Conservation (phyloP, 2,113 vertebrate genomes). For the Synodontis membranacea region DNA sequence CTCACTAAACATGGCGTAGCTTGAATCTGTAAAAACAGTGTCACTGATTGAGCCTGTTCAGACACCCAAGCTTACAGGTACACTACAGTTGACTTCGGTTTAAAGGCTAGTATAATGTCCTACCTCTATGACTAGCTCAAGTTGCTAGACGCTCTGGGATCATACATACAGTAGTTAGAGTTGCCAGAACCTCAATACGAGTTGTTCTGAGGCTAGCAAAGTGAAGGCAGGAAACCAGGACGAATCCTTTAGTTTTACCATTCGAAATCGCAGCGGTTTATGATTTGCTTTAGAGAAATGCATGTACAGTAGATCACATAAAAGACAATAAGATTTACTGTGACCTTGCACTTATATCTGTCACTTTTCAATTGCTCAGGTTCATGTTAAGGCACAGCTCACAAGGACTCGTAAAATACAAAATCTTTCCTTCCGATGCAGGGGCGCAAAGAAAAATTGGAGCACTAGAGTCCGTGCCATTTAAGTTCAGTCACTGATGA, state of each 20-base stretch:
- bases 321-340: neutral
- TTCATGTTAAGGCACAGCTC: neutral
- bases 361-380: neutral
- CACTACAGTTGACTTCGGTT: neutral
- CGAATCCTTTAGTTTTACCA: neutral
- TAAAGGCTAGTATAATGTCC: conserved; percentile 16
- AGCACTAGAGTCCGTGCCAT: neutral
- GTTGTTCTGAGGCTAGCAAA: neutral
- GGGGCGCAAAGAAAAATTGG: neutral
- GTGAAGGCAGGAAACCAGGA: neutral
- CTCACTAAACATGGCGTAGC: conserved; percentile 18
- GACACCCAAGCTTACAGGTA: neutral
- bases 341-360: neutral
- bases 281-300: neutral
- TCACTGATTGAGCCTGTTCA: conserved; percentile 38
- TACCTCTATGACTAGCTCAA: neutral
- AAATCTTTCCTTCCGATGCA: neutral
- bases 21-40: conserved; percentile 17
- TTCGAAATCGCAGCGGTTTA: neutral
- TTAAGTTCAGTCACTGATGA: neutral
- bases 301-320: neutral
- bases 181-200: neutral
- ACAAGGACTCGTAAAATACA: neutral
- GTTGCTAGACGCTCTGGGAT: conserved; percentile 6
- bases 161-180: neutral